Conservation (phyloP, 2,113 vertebrate genomes). For the Alouatta palliata region DNA sequence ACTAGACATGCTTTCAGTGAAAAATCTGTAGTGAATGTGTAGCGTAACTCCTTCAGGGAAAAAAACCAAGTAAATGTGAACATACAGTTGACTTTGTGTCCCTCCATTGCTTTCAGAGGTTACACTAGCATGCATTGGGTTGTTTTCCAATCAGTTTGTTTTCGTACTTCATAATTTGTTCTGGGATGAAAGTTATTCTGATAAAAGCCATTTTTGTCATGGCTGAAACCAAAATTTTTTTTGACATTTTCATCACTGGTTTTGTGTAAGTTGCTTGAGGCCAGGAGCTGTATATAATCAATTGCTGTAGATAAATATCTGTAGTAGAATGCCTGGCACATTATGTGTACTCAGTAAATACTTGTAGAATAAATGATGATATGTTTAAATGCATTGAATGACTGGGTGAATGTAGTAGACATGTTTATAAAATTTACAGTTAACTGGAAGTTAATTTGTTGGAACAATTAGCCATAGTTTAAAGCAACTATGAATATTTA, state of each 20-base stretch:
- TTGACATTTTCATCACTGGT: not conserved
- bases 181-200: not conserved
- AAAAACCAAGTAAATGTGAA: not conserved
- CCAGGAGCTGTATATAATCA: not conserved
- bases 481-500: not conserved
- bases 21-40: not conserved
- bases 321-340: not conserved
- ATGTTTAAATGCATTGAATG: not conserved
- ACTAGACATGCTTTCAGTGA: not conserved
- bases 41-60: not conserved
- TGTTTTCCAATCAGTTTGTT: not conserved
- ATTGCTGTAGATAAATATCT: not conserved
- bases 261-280: not conserved
- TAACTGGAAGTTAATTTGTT: not conserved
- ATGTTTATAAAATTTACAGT: not conserved
- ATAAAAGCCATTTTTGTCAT: not conserved
- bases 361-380: slow-evolving; percentile 6
- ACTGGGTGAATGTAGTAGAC: not conserved
- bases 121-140: not conserved
- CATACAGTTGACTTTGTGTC: not conserved
- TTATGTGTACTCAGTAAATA: not conserved
- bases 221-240: not conserved
- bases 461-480: not conserved
- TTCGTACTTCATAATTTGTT: not conserved
- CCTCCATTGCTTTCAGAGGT: not conserved